phyloP scores from a whole-genome alignment of 2,888 invertebrate species.

The Netelia fuscicornis region DNA sequence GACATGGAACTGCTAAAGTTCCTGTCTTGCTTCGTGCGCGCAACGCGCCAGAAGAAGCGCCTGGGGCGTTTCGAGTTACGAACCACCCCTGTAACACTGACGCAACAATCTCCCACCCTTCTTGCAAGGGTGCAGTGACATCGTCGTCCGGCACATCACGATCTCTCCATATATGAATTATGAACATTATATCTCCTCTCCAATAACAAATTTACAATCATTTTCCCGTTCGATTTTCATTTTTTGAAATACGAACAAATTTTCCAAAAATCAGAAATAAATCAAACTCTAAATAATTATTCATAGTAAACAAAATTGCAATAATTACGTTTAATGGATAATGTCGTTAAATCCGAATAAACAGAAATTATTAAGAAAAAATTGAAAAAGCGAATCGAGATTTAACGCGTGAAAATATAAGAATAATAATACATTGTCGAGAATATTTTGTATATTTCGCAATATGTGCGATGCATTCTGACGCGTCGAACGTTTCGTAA shows the following conservation, averaged over 20 bases:
- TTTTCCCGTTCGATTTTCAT: not conserved
- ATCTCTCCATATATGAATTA: constrained; percentile 75
- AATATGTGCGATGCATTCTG: constrained; percentile 40
- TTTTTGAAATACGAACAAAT: not conserved
- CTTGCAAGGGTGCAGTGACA: not conserved
- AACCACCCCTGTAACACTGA: constrained; percentile 45
- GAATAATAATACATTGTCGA: constrained; percentile 16
- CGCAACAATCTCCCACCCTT: constrained; percentile 45
- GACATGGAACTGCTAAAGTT: constrained; percentile 54
- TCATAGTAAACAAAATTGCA: not conserved
- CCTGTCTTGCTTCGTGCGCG: constrained; percentile 32
- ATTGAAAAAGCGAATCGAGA: not conserved
- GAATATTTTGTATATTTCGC: not conserved
- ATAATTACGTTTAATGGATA: no score
- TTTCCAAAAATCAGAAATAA: not conserved
- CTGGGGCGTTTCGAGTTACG: constrained; percentile 63
- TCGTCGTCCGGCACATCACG: constrained; percentile 51
- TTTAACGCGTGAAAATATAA: not conserved
- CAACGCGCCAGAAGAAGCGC: constrained; percentile 48
- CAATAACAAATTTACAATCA: constrained; percentile 66
- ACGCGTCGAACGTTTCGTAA: constrained; percentile 41
- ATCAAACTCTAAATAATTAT: not conserved
- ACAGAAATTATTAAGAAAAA: not conserved
- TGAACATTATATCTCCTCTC: constrained; percentile 75
- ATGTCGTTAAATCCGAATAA: no score